Base-by-base conservation (phyloP, 2,888 invertebrate species). In the Schizaphis graminum region DNA sequence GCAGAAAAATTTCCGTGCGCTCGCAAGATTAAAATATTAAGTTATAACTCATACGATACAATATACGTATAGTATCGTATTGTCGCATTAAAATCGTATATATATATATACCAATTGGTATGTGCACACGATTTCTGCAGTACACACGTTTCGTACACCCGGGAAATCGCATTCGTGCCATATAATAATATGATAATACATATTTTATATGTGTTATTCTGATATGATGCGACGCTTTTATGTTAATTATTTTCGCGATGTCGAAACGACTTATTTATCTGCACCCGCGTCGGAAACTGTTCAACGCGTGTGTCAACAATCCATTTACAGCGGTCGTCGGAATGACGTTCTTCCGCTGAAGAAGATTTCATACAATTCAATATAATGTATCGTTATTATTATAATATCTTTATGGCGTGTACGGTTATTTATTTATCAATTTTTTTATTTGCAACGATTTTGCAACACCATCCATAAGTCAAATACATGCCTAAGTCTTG, bases 241-340 rank as follows among this genome's bases (percentile, higher is more conserved):
- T 87, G 87, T n/a, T 87, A n/a, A 87, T 67, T 35, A 35, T 87
- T 87, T 87, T 49, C 87, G n/a, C 87, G 21, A n/a, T 87, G 47
- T 87, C 53, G 49, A 47, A 87, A 87, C 87, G 24, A 86, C 47
- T 86, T 44, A 13, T 28, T 28, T 26, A 44, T 86, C 44, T 28
- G 28, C 47, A 13, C 26, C 47, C 85, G 85, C 26, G 41, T 86
- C 28, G 44, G 44, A 67, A 67, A 67, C 44, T 8, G 26, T 47
- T 44, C 44, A 53, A 21, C n/a, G 67, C n/a, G n/a, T 67, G 67
- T 67, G 67, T 67, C 67, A 67, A 67, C 35, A 67, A 35, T n/a
- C 67, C 67, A 35, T 35, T 35, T 67, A 67, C 67, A 67, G 67
- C n/a, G 67, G 16, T 67, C 67, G 21, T 7, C 67, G 35, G 67